Conservation (phyloP, 2,888 invertebrate genomes). For the Lissocephala sabroskyi region DNA sequence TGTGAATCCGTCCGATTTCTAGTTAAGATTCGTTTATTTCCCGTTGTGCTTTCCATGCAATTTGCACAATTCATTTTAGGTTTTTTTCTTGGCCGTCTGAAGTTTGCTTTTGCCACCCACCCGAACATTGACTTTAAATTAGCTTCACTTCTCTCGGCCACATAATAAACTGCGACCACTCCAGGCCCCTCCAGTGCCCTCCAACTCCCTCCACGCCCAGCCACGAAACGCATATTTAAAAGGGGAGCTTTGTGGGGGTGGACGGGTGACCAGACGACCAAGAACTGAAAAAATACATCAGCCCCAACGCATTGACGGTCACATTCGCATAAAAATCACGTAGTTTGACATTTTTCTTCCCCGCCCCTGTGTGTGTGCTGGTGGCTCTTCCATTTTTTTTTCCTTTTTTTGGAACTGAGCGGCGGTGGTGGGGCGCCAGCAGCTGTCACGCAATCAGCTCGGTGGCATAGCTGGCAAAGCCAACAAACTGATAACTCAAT, state of each 20-base stretch:
- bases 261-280: background rate
- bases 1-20: no score
- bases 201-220: background rate
- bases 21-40: no score
- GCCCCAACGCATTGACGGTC: conserved; percentile 43
- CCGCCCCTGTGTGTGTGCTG: conserved; percentile 21
- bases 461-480: conserved; percentile 51
- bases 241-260: background rate
- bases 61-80: background rate
- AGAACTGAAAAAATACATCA: conserved; percentile 11
- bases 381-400: background rate
- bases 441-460: conserved; percentile 57
- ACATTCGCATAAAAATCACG: conserved; percentile 58
- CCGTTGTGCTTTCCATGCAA: no score
- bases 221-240: background rate
- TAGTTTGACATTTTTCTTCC: conserved; percentile 56
- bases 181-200: no score
- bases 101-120: background rate
- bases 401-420: background rate
- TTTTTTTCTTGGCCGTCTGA: background rate
- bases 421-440: conserved; percentile 11
- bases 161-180: conserved; percentile 42
- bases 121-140: conserved; percentile 47
- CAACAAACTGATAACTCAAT: conserved; percentile 70
- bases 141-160: conserved; percentile 46